Evolutionary conservation across 2,888 invertebrate species (phyloP).

Genomic region (Plagiodera versicolora): DNA sequence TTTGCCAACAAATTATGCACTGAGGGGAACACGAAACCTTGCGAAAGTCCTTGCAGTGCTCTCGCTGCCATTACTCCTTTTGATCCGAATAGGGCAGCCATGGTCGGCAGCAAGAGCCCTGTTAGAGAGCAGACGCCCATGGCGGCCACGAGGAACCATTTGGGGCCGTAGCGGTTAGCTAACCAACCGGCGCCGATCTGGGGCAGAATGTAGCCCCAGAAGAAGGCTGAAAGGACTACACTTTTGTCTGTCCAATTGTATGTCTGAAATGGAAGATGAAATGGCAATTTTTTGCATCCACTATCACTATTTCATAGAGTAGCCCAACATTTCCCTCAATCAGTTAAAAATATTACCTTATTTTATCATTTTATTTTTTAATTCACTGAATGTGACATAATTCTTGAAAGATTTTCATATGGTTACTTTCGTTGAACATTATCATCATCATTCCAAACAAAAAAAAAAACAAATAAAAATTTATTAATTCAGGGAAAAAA

Average conservation of each 20-base stretch:
- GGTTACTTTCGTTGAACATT: no score
- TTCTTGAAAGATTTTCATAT: no score
- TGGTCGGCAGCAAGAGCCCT: conserved; percentile 68
- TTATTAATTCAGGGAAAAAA: no score
- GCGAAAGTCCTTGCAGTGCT: conserved; percentile 72
- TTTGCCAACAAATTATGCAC: conserved; percentile 74
- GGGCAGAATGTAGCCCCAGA: conserved; percentile 77
- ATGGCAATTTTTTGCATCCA: no score
- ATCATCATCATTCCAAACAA: no score
- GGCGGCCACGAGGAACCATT: conserved; percentile 63
- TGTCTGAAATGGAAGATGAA: conserved; percentile 28
- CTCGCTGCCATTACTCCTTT: conserved; percentile 66
- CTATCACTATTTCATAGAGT: no score
- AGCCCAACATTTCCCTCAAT: no score
- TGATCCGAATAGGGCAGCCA: conserved; percentile 68
- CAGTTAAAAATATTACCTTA: no score
- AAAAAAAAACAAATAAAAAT: no score
- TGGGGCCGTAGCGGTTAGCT: conserved; percentile 74
- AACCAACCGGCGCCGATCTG: conserved; percentile 74
- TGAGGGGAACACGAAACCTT: conserved; percentile 73
- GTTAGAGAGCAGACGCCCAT: conserved; percentile 66
- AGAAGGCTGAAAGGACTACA: conserved; percentile 72
- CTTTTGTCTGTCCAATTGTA: conserved; percentile 59
- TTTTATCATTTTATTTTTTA: no score
- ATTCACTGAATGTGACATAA: no score